Base-by-base conservation (phyloP, 2,113 vertebrate species). In the Cnemophilus loriae region DNA sequence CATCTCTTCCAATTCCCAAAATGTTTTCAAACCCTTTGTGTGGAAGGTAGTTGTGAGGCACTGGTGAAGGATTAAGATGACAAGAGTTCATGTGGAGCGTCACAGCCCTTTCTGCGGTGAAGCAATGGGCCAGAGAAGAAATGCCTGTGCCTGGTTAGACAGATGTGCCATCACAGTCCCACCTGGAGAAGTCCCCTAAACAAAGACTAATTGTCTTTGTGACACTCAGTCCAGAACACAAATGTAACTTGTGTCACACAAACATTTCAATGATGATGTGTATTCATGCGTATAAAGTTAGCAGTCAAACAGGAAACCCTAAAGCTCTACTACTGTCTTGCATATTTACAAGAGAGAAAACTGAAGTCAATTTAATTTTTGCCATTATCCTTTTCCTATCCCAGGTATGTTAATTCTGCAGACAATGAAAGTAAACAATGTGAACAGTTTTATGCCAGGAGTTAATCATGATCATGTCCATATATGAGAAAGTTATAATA, bases 401-500 rank as follows among this genome's bases (percentile, higher is more conserved):
- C 27, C 30, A 63, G 26, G 8, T 65, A 16, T 3, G 20, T 73
- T 60, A 65, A 67, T 75, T 77, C 49, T 56, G 39, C 67, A 75
- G 35, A 55, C 24, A 83, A 1, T 13, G 9, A 50, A 52, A n/a
- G 32, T 44, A 37, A 84, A 78, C 32, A n/a, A 24, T 4, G 1
- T 27, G 32, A 49, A 53, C 7, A 42, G 53, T 73, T 81, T 50
- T 55, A 55, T n/a, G 39, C n/a, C 16, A 56, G 7, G 20, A 74
- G 11, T 75, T 79, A 21, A 74, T 47, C 33, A 37, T 0, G 0
- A 22, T 23, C 59, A 13, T 13, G 27, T 50, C 24, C 9, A 11
- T 4, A 0, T 33, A n/a, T 61, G n/a, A 67, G 6, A 44, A 57
- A 57, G 23, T 8, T 68, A 9, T 50, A 39, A 2, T 1, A 39